These are phyloP conservation scores for Mylabris sibirica DNA, from an alignment of 2,888 invertebrate species.

Conservation along the genomic window DNA sequence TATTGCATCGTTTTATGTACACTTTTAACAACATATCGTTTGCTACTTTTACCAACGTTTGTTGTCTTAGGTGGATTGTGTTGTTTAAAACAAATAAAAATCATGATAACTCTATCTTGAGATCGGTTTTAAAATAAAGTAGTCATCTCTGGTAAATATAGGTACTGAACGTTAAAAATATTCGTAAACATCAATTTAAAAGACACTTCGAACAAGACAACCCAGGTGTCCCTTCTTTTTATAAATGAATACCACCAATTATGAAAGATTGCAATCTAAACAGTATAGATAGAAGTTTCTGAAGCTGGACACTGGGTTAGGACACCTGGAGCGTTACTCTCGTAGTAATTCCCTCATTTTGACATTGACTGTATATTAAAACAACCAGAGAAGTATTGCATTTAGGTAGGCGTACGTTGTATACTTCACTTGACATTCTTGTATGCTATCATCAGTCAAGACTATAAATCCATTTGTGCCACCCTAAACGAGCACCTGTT, in stretches of 20 bases:
- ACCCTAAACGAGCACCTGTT: slow-evolving; percentile 40
- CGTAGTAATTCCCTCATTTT: too few species aligned
- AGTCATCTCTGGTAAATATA: not conserved
- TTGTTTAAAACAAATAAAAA: not conserved
- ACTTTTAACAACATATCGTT: not conserved
- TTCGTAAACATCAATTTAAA: not conserved
- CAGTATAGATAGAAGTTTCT: too few species aligned
- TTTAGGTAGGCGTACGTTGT: slow-evolving; percentile 31
- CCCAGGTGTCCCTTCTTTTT: too few species aligned
- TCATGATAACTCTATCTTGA: not conserved
- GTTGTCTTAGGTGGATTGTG: not conserved
- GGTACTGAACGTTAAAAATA: not conserved
- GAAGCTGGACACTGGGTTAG: too few species aligned
- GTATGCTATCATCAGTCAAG: slow-evolving; percentile 37
- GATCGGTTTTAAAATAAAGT: not conserved
- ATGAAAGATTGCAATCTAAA: too few species aligned
- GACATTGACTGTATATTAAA: not conserved
- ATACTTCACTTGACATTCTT: slow-evolving; percentile 32
- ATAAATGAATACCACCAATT: not conserved
- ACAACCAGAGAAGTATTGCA: slow-evolving; percentile 10
- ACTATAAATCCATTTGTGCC: slow-evolving; percentile 39
- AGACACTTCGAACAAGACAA: not conserved
- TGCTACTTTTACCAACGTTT: slow-evolving; percentile 4
- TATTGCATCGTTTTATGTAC: slow-evolving; percentile 6
- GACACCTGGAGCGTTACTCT: too few species aligned